Evolutionary conservation across 2,888 invertebrate genomes (phyloP), one percentile per base, ranked within the genome.

Genomic region (Panorpa germanica): DNA sequence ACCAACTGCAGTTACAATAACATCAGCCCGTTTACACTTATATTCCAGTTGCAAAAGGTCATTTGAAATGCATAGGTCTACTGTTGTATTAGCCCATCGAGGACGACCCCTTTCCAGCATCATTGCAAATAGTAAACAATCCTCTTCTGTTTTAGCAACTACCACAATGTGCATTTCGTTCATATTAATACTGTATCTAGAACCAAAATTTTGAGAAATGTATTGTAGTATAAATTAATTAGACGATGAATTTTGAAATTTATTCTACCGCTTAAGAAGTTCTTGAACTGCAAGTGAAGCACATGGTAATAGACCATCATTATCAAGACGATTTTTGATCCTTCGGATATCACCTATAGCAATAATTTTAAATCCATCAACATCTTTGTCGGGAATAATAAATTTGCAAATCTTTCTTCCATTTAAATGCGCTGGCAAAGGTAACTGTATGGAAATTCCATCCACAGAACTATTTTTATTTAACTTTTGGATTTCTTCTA

Each of bases 101-200:
- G 51, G 51, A 18, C 65, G 65, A 53, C 83, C 82, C 3, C 80
- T 70, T 47, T 81, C 80, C 29, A 91, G 53, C 42, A 88, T 57
- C 61, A 90, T 67, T 2, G 85, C 80, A 34, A 88, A 76, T 0
- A 90, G 90, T 58, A 90, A 65, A 1, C 90, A 85, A 13, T 91
- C 86, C 52, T 90, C 83, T 52, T 90, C 90, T 0, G 90, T 90
- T 31, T 90, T 63, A 2, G 90, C 90, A 38, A 83, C 72, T 1
- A 91, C 74, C 0, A 90, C 85, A 4, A 82, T 81, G 49, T 82
- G 83, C 43, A 80, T 81, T 2, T 88, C 86, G 44, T 71, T 67
- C 0, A 85, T 85, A 34, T 78, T 67, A 35, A 88, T 64, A n/a
- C 68, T 65, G 43, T 53, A 45, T 31, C 65, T 45, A 31, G 47